Evolutionary conservation across 2,113 vertebrate genomes (phyloP).

Genomic region (Psittacula cyanocephala): DNA sequence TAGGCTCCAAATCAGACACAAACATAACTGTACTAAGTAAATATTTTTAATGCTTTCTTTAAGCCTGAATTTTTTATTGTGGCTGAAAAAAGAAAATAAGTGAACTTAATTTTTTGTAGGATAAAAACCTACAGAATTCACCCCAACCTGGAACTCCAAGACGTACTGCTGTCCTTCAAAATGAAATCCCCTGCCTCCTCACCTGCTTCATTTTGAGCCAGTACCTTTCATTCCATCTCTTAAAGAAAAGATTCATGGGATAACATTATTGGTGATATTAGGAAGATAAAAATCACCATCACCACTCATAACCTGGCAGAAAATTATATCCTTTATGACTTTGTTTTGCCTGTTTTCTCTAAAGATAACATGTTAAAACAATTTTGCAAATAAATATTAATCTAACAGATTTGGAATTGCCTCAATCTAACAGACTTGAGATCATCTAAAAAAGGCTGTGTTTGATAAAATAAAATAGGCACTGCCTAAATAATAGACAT

Average conservation of each 20-base stretch:
- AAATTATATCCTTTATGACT: neutral
- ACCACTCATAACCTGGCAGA: neutral
- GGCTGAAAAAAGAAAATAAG: neutral
- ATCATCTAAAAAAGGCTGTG: neutral
- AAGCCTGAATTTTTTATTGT: neutral
- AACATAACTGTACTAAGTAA: neutral
- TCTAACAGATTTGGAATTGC: neutral
- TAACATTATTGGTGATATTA: neutral
- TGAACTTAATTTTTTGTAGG: neutral
- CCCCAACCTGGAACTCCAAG: neutral
- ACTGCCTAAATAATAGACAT: neutral
- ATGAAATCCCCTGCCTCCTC: neutral
- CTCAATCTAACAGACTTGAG: neutral
- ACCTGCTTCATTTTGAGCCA: neutral
- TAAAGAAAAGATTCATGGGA: neutral
- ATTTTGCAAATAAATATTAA: neutral
- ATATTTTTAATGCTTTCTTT: neutral
- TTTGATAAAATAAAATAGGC: neutral
- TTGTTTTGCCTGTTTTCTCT: neutral
- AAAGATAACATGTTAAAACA: neutral
- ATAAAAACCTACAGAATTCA: neutral
- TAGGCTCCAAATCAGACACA: neutral
- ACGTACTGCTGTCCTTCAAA: neutral
- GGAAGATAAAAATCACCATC: neutral
- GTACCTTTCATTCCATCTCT: neutral